Evolutionary conservation across 2,888 invertebrate genomes (phyloP).

Genomic region (Drosophila incognita): DNA sequence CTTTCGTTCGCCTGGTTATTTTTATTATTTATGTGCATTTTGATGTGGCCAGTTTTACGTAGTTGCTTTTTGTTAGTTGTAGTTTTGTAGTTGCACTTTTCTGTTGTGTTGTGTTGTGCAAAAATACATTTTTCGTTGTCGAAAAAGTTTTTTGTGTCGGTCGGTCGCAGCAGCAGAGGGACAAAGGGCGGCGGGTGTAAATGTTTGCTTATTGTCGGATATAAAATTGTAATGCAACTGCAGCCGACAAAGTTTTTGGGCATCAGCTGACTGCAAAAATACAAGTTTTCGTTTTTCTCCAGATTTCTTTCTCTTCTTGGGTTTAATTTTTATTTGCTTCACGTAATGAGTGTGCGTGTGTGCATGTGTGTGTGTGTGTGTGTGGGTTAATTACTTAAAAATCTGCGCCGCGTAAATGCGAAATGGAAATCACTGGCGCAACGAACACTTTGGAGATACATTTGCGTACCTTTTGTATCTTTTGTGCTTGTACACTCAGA

Average conservation of each 20-base stretch:
- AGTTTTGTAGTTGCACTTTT: conserved; percentile 44
- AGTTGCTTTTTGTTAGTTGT: conserved; percentile 36
- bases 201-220: conserved; percentile 60
- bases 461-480: conserved; percentile 26
- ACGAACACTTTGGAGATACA: conserved; percentile 21
- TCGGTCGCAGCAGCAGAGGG: not conserved
- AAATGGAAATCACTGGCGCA: conserved; percentile 24
- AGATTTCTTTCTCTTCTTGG: not conserved
- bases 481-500: not conserved
- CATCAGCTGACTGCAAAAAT: conserved; percentile 46
- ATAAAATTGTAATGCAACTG: conserved; percentile 60
- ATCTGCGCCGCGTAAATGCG: conserved; percentile 13
- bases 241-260: conserved; percentile 43
- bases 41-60: conserved; percentile 70
- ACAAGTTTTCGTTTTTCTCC: conserved; percentile 5
- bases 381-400: conserved; percentile 41
- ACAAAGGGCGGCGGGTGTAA: conserved; percentile 3
- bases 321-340: conserved; percentile 3
- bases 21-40: conserved; percentile 80
- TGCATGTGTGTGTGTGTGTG: conserved; percentile 1
- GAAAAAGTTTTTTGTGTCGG: conserved; percentile 47
- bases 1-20: conserved; percentile 59
- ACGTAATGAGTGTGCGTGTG: not conserved
- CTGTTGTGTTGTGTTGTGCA: conserved; percentile 55
- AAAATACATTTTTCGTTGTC: conserved; percentile 48